Evolutionary conservation across 1,140 invertebrate genomes (phyloP).

Genomic region (Gryllus bimaculatus): DNA sequence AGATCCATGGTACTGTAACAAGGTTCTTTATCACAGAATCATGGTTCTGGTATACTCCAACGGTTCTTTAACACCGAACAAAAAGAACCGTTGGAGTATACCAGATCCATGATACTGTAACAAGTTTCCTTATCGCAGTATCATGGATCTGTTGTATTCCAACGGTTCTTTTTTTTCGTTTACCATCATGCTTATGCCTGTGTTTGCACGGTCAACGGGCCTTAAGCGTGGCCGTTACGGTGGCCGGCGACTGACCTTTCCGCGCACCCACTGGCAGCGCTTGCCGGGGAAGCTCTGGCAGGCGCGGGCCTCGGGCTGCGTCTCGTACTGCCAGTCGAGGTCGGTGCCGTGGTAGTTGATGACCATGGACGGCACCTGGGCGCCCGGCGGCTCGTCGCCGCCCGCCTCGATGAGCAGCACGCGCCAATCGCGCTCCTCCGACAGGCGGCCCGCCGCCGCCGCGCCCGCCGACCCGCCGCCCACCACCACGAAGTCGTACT

Average conservation of each 20-base stretch:
- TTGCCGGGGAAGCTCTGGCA: conserved; percentile 38
- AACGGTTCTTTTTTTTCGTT: no score
- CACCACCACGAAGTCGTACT: conserved; percentile 29
- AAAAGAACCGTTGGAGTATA: no score
- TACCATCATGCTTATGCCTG: no score
- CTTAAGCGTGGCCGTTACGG: no score
- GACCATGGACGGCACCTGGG: conserved; percentile 46
- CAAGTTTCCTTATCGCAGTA: no score
- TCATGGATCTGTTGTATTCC: no score
- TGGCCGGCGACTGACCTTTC: conserved; percentile 27
- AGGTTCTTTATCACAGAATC: no score
- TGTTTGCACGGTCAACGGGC: no score
- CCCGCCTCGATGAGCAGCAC: conserved; percentile 54
- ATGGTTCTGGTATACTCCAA: no score
- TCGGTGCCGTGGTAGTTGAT: conserved; percentile 42
- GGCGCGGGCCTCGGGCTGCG: conserved; percentile 48
- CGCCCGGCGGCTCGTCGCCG: conserved; percentile 55
- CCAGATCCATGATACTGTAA: no score
- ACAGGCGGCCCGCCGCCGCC: conserved; percentile 42
- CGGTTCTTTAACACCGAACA: no score
- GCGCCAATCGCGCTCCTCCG: conserved; percentile 32
- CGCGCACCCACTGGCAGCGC: conserved; percentile 44
- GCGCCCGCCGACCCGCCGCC: conserved; percentile 44
- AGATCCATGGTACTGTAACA: no score
- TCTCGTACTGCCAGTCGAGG: conserved; percentile 56